Conservation (phyloP, 2,888 invertebrate species). For the Tuta absoluta region DNA sequence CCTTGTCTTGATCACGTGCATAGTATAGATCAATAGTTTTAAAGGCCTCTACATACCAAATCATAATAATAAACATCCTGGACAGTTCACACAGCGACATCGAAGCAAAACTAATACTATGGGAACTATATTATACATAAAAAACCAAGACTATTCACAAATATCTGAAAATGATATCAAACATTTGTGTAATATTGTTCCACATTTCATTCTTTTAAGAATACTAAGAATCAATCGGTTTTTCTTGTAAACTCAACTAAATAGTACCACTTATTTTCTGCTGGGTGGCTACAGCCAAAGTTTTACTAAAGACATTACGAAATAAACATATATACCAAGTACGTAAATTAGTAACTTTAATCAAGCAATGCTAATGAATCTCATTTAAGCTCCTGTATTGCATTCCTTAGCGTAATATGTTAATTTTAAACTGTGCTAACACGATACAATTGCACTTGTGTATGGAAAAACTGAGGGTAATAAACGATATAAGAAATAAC, state of each 20-base stretch:
- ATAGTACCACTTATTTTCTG: too few species aligned
- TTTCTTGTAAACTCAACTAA: too few species aligned
- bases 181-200: not conserved
- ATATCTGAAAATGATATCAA: not conserved
- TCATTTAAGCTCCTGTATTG: not conserved
- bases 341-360: not conserved
- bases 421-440: constrained; percentile 4
- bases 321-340: not conserved
- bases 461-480: not conserved
- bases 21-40: not conserved
- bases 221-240: too few species aligned
- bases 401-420: not conserved
- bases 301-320: too few species aligned
- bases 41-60: not conserved
- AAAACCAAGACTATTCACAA: too few species aligned
- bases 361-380: constrained; percentile 7
- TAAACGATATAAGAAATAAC: not conserved
- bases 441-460: not conserved
- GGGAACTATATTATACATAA: too few species aligned
- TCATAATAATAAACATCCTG: too few species aligned
- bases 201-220: too few species aligned
- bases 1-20: not conserved
- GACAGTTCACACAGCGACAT: too few species aligned
- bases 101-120: too few species aligned
- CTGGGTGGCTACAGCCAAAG: too few species aligned